Evolutionary conservation across 2,797 vertebrate genomes (phyloP).

Genomic region (Fundulus diaphanus): DNA sequence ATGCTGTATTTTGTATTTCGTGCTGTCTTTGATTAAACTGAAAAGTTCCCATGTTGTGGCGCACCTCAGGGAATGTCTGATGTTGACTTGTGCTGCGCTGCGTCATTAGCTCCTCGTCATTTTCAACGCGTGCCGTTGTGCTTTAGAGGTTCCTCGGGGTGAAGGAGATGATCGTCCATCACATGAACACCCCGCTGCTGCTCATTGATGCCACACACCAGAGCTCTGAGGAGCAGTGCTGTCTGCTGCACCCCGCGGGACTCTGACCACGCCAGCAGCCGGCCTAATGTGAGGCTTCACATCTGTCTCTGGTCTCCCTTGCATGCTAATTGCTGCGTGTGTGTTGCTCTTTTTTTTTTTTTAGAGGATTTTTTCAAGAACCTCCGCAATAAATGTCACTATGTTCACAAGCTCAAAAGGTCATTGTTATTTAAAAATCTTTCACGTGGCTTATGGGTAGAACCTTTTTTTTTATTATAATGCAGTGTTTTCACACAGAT

Average conservation of each 20-base stretch:
- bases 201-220: constrained; percentile 86
- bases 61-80: constrained; percentile 32
- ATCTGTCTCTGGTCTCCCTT: not conserved
- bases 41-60: constrained; percentile 46
- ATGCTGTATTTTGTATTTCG: not conserved
- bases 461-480: not conserved
- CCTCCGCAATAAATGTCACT: constrained; percentile 28
- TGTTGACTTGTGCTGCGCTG: constrained; percentile 39
- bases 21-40: constrained; percentile 19
- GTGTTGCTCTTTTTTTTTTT: not conserved
- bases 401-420: constrained; percentile 25
- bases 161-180: constrained; percentile 85
- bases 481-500: constrained; percentile 1
- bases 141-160: constrained; percentile 86
- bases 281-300: constrained; percentile 17
- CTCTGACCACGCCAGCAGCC: constrained; percentile 42
- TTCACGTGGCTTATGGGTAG: not conserved
- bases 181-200: constrained; percentile 83
- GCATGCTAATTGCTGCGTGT: constrained; percentile 17
- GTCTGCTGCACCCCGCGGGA: constrained; percentile 79
- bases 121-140: constrained; percentile 53
- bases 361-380: constrained; percentile 10
- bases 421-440: constrained; percentile 9
- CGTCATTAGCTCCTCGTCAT: constrained; percentile 59
- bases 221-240: constrained; percentile 76